A percentile compares a stretch with the other conserved stretches of the same genome.
Evolutionary conservation across 2,888 invertebrate species (phyloP).

Genomic region (Erebia palarica): DNA sequence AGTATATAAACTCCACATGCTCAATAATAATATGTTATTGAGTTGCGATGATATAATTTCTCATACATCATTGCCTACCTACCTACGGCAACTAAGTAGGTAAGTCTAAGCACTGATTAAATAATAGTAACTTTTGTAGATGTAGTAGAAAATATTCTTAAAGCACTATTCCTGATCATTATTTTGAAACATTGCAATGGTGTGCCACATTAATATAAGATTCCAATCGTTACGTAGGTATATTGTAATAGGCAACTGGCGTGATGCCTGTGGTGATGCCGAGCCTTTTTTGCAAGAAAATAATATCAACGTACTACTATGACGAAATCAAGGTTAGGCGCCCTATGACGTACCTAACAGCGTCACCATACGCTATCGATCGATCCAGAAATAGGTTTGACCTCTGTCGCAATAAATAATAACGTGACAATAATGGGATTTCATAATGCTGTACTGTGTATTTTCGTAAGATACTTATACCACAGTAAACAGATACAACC

Average conservation of each 20-base stretch:
- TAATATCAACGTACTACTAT: constrained; percentile 20
- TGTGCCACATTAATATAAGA: background rate
- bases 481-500: too few species aligned
- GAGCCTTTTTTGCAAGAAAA: constrained; percentile 21
- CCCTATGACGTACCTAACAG: constrained; percentile 29
- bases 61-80: too few species aligned
- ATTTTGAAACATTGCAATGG: background rate
- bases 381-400: constrained; percentile 48
- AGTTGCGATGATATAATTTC: too few species aligned
- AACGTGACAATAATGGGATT: background rate
- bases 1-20: too few species aligned
- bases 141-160: too few species aligned
- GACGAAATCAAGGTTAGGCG: constrained; percentile 35
- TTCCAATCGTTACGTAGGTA: background rate
- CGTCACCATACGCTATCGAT: constrained; percentile 48
- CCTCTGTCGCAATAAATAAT: constrained; percentile 39
- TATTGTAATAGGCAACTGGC: background rate
- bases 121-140: background rate
- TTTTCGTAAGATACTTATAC: background rate
- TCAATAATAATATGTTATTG: too few species aligned
- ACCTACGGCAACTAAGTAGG: too few species aligned
- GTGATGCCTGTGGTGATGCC: background rate
- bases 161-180: too few species aligned
- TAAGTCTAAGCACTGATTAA: background rate
- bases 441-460: background rate